Evolutionary conservation across 2,888 invertebrate species (phyloP).

Genomic region (Hofmannophila pseudospretella): DNA sequence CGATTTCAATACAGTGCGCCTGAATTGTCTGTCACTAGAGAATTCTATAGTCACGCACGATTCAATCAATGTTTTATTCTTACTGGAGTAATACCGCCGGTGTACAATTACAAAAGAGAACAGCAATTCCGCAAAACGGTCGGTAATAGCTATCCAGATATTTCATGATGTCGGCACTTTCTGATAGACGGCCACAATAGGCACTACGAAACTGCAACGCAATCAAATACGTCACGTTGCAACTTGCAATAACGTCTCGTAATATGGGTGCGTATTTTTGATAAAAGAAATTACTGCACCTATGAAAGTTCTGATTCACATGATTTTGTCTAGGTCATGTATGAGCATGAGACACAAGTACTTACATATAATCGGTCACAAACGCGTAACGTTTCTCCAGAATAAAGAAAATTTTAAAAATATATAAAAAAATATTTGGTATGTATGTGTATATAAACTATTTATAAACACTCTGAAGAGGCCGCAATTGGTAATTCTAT

Average conservation of each 20-base stretch:
- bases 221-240: slow-evolving; percentile 31
- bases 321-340: too few relatives aligned
- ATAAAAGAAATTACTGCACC: too few relatives aligned
- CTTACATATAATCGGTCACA: too few relatives aligned
- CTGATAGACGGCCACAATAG: slow-evolving; percentile 33
- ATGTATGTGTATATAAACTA: too few relatives aligned
- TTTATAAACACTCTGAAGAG: too few relatives aligned
- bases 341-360: too few relatives aligned
- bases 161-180: slow-evolving; percentile 35
- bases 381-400: too few relatives aligned
- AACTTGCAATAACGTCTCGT: slow-evolving; percentile 30
- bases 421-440: too few relatives aligned
- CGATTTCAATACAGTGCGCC: slow-evolving; percentile 35
- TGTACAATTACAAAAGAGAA: slow-evolving; percentile 45
- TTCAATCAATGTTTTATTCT: slow-evolving; percentile 40
- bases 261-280: too few relatives aligned
- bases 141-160: slow-evolving; percentile 34
- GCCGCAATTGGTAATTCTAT: too few relatives aligned
- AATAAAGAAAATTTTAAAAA: too few relatives aligned
- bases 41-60: slow-evolving; percentile 50
- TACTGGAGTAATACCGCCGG: slow-evolving; percentile 37
- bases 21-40: slow-evolving; percentile 39
- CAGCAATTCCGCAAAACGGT: slow-evolving; percentile 37
- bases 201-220: slow-evolving; percentile 28
- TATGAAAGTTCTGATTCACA: too few relatives aligned